These are phyloP conservation scores for Heliconius hermathena DNA, from an alignment of 1,140 invertebrate species.

Conservation along the genomic window DNA sequence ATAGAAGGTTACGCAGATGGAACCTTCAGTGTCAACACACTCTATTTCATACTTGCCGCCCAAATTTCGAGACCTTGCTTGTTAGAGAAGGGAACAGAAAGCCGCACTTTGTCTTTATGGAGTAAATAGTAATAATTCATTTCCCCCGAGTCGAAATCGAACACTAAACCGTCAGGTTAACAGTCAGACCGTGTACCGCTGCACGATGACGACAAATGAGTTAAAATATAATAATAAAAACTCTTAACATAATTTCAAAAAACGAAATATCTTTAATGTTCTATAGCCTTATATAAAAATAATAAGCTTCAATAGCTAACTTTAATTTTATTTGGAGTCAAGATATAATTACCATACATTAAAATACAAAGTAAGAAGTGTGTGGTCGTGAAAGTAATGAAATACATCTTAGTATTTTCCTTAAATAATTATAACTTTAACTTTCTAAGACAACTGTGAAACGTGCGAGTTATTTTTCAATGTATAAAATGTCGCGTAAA, in stretches of 20 bases:
- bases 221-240: too few species aligned
- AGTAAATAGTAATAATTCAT: too few species aligned
- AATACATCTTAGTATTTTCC: not conserved
- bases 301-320: not conserved
- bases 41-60: too few species aligned
- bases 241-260: too few species aligned
- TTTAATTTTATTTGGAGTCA: not conserved
- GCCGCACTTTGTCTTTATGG: too few species aligned
- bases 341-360: not conserved
- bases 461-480: not conserved
- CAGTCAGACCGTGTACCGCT: not conserved
- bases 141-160: too few species aligned
- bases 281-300: not conserved
- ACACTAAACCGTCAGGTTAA: not conserved
- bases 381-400: not conserved
- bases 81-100: too few species aligned
- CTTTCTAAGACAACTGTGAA: slow-evolving; percentile 2
- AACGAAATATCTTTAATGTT: not conserved
- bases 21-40: too few species aligned
- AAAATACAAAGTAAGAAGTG: not conserved
- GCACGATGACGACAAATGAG: too few species aligned
- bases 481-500: slow-evolving; percentile 1
- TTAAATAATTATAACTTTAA: slow-evolving; percentile 1
- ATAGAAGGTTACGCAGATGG: too few species aligned
- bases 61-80: too few species aligned